phyloP scores from a whole-genome alignment of 2,888 invertebrate genomes.

The Tinea semifulvella region DNA sequence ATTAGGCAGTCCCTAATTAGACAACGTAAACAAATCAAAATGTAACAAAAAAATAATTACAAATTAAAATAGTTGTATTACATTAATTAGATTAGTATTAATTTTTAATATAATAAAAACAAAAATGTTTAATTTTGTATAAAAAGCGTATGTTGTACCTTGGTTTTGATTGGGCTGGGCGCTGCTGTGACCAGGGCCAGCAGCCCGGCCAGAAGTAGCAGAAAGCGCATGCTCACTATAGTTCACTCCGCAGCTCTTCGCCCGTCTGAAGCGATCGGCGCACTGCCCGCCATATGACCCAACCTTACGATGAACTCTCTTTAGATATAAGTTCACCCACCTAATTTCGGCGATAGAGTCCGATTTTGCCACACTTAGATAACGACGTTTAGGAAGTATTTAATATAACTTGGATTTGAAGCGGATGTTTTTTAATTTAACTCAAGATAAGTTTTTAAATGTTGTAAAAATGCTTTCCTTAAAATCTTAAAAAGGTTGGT shows the following conservation, averaged over 20 bases:
- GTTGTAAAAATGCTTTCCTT: too few species aligned
- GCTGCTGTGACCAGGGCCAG: constrained; percentile 16
- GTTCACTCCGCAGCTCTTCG: neutral
- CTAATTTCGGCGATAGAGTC: constrained; percentile 54
- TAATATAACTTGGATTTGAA: constrained; percentile 1
- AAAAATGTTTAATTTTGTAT: too few species aligned
- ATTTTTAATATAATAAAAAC: neutral
- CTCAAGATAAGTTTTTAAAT: neutral
- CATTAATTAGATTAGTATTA: neutral
- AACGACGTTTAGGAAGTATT: constrained; percentile 31
- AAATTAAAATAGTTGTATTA: too few species aligned
- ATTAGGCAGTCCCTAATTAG: too few species aligned
- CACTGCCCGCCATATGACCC: constrained; percentile 50
- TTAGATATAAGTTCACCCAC: constrained; percentile 60
- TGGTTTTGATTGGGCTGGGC: neutral
- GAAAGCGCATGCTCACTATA: constrained; percentile 11
- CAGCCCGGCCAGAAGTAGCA: neutral
- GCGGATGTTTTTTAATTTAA: constrained; percentile 8
- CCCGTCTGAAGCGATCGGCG: constrained; percentile 22
- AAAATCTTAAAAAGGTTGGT: too few species aligned
- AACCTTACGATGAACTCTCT: constrained; percentile 46
- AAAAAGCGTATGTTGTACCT: neutral
- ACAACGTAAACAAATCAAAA: too few species aligned
- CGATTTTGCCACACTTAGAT: constrained; percentile 27
- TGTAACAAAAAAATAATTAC: neutral